Evolutionary conservation across 1,140 invertebrate genomes (phyloP), one percentile per base, ranked within the genome.

Genomic region (Thaumetopoea pityocampa): DNA sequence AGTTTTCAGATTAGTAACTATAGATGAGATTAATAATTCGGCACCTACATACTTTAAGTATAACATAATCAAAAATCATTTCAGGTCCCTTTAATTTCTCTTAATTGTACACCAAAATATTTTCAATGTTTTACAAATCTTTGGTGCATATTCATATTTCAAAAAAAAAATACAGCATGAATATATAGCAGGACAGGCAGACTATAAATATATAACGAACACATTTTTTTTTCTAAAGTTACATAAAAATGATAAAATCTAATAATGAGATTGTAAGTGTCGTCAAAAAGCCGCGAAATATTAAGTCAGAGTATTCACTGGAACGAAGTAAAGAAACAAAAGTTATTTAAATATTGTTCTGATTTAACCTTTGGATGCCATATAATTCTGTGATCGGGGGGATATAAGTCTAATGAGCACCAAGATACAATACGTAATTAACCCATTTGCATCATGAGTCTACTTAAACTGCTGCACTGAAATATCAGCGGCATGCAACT

Each of bases 41-140:
- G 69, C 78, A 77, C 69, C 76, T 78, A 73, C 53, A 72, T 63
- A 76, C 59, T 50, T 76, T 74, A 73, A 68, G 62, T 68, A 68
- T 72, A 76, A 77, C 56, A 76, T 30, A 71, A 71, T 77, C 68
- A 72, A 72, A n/a, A 73, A 71, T 76, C 58, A 71, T 73, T 82
- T 79, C 74, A 79, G 78, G 74, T 79, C 78, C 78, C 74, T 74
- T 74, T 69, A 78, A 79, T 78, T 82, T 78, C 61, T 72, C 73
- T 80, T 82, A 82, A 72, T 72, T 77, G 71, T 81, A 74, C 76
- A 73, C 78, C 74, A 80, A 79, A 77, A 82, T 62, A 64, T 73
- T 61, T 56, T 73, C 60, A 69, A 74, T 71, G 67, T 69, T 74
- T 76, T 70, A 78, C 71, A 80, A 78, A 80, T 83, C 78, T 83